Base-by-base conservation (phyloP, 2,113 vertebrate species). In the Isichthys henryi region DNA sequence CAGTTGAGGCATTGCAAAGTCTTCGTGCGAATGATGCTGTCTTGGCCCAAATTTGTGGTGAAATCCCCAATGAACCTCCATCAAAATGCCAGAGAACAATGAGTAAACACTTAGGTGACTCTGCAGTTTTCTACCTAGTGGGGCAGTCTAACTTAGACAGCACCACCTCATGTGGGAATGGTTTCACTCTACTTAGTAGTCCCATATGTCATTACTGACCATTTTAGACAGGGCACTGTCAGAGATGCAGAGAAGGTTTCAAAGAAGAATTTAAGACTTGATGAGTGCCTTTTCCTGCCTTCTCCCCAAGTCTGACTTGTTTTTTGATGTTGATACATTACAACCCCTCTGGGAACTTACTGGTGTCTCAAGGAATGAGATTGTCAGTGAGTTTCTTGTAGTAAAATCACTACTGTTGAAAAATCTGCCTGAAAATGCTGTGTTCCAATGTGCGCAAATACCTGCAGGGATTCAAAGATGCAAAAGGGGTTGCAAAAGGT, bases 161-260 rank as follows among this genome's bases (percentile, higher is more conserved):
- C 50, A 52, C 50, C 50, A 0, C 50, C 52, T 53, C 15, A 2
- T 53, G 52, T 53, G 52, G 13, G 52, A 17, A 3, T 17, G 52
- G 52, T 53, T 53, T 53, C 52, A 88, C 50, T 88, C 48, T 90
- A 43, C 35, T 39, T 39, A 39, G 35, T 39, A 39, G 35, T 39
- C 35, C 35, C 35, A 2, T 2, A 39, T 39, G 8, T 43, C 2
- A 85, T 46, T 21, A 39, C 39, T 49, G 49, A 45, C 86, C 83
- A 90, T 87, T 88, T 58, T 80, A 1, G 48, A 90, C 62, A 48
- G 56, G 31, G 48, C 56, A 17, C 77, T 85, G 49, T 10, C 31
- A 39, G 80, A 90, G 86, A 90, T 88, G 46, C 87, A 89, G 53
- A 86, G 53, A 19, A 86, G 82, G 84, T 88, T 90, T 90, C 53